Evolutionary conservation across 2,888 invertebrate genomes (phyloP).

Genomic region (Lasioglossum oenotherae): DNA sequence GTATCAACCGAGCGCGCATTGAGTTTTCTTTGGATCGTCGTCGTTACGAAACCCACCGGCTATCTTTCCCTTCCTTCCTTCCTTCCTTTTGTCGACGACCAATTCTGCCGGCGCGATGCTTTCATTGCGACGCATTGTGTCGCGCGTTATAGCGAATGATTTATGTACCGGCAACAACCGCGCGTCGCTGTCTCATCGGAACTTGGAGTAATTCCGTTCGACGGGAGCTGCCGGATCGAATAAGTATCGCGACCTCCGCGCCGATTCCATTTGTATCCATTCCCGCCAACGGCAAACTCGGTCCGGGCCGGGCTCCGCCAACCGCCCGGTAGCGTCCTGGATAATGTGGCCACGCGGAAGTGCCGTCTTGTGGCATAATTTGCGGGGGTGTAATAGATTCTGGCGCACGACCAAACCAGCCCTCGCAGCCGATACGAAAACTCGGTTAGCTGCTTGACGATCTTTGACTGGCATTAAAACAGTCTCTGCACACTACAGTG

Average conservation of each 20-base stretch:
- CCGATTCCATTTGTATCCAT: constrained; percentile 64
- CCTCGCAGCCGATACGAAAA: constrained; percentile 31
- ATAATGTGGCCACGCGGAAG: constrained; percentile 35
- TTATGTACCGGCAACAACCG: constrained; percentile 66
- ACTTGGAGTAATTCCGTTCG: constrained; percentile 73
- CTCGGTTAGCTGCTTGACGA: constrained; percentile 36
- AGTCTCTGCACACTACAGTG: not conserved
- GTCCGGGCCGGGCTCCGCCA: not conserved
- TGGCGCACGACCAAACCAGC: constrained; percentile 40
- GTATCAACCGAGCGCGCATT: not conserved
- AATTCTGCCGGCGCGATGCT: constrained; percentile 36
- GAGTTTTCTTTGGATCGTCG: constrained; percentile 2
- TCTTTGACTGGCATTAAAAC: constrained; percentile 15
- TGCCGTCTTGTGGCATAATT: constrained; percentile 57
- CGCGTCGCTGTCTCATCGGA: constrained; percentile 51
- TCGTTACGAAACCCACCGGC: constrained; percentile 24
- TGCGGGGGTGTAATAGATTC: constrained; percentile 37
- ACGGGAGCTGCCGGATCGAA: constrained; percentile 63
- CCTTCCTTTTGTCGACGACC: constrained; percentile 37
- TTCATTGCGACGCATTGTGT: constrained; percentile 62
- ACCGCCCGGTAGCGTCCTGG: constrained; percentile 17
- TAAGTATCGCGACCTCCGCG: constrained; percentile 57
- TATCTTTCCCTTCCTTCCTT: constrained; percentile 46
- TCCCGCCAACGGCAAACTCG: constrained; percentile 19
- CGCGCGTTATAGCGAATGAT: constrained; percentile 70